phyloP scores from a whole-genome alignment of 2,888 invertebrate species.

The Spodoptera picta region DNA sequence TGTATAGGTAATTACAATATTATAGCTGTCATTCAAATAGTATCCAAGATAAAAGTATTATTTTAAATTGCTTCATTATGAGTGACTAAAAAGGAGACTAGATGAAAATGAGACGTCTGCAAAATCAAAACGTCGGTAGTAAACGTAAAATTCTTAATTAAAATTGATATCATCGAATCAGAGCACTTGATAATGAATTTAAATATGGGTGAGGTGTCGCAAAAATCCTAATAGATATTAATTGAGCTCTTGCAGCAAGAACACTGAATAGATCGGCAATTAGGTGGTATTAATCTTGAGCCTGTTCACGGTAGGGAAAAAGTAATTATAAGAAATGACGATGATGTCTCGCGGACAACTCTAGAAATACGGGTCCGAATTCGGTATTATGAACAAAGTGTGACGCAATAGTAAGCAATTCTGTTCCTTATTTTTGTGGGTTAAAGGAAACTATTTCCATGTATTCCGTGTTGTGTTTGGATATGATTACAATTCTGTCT shows the following conservation, averaged over 20 bases:
- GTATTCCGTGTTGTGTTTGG: too few relatives aligned
- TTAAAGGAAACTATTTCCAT: too few relatives aligned
- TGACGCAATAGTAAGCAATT: background rate
- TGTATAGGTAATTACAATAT: too few relatives aligned
- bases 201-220: constrained; percentile 61
- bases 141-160: constrained; percentile 6
- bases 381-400: constrained; percentile 57
- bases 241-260: constrained; percentile 70
- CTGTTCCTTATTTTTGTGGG: background rate
- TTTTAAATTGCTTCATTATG: too few relatives aligned
- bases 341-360: constrained; percentile 73
- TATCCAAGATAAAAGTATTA: too few relatives aligned
- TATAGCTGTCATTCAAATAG: too few relatives aligned
- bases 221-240: constrained; percentile 71
- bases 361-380: constrained; percentile 64
- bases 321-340: constrained; percentile 82
- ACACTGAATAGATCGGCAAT: constrained; percentile 81
- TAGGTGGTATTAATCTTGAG: constrained; percentile 79
- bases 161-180: constrained; percentile 34
- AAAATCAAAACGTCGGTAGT: background rate
- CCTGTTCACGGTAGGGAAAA: constrained; percentile 69
- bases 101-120: background rate
- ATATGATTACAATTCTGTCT: too few relatives aligned
- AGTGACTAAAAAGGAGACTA: too few relatives aligned
- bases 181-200: constrained; percentile 56